These are phyloP conservation scores for Tetramorium parvispinum DNA, from an alignment of 1,140 invertebrate genomes.

Conservation along the genomic window DNA sequence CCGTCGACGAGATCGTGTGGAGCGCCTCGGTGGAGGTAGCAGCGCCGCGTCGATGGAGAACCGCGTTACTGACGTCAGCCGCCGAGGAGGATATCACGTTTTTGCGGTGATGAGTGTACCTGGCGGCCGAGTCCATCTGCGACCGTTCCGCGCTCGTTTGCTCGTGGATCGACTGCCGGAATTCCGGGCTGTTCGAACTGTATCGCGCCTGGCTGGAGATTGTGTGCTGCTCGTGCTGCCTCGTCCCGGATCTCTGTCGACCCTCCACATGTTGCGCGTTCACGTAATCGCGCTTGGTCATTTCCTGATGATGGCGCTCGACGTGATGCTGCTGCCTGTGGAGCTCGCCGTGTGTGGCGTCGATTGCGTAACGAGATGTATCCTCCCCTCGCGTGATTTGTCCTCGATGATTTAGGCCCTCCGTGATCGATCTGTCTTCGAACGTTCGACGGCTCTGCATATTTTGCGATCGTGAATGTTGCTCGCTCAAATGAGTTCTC, in stretches of 20 bases:
- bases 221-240: slow-evolving; percentile 72
- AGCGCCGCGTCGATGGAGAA: slow-evolving; percentile 91
- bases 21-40: slow-evolving; percentile 87
- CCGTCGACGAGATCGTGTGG: slow-evolving; percentile 90
- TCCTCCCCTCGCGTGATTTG: slow-evolving; percentile 65
- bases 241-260: slow-evolving; percentile 66
- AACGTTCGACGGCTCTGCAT: slow-evolving; percentile 57
- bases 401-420: slow-evolving; percentile 42
- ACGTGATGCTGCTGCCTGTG: slow-evolving; percentile 56
- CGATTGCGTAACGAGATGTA: slow-evolving; percentile 40
- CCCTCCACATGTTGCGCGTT: slow-evolving; percentile 77
- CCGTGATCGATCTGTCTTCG: slow-evolving; percentile 63
- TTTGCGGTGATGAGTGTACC: slow-evolving; percentile 88
- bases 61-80: slow-evolving; percentile 90
- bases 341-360: slow-evolving; percentile 38
- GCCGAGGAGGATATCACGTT: slow-evolving; percentile 90
- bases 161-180: slow-evolving; percentile 68
- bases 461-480: slow-evolving; percentile 71
- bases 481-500: slow-evolving; percentile 61
- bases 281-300: slow-evolving; percentile 78
- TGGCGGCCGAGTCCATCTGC: slow-evolving; percentile 67
- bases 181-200: slow-evolving; percentile 74
- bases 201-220: slow-evolving; percentile 72
- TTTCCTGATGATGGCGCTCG: slow-evolving; percentile 67
- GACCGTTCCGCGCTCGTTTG: slow-evolving; percentile 50